Evolutionary conservation across 2,113 vertebrate species (phyloP).

Genomic region (Cyanoderma ruficeps): DNA sequence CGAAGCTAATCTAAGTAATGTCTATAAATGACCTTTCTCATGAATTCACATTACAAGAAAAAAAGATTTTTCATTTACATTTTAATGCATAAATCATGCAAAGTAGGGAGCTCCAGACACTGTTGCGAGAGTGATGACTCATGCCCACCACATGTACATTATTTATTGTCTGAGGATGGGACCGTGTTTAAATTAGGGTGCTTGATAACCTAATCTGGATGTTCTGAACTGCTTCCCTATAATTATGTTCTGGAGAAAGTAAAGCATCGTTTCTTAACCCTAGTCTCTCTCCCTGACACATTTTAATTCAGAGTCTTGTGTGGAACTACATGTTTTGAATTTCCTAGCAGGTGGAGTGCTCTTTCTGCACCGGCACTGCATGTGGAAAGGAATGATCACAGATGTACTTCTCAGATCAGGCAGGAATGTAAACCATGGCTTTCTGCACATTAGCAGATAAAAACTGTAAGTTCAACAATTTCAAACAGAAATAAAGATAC

Average conservation of each 20-base stretch:
- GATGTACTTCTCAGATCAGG: not conserved
- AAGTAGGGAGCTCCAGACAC: not conserved
- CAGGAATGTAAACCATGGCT: not conserved
- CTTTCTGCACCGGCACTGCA: not conserved
- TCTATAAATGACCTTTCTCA: not conserved
- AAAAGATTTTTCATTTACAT: not conserved
- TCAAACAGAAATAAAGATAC: not conserved
- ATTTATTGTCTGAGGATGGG: conserved; percentile 33
- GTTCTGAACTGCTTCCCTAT: not conserved
- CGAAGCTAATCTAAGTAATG: not conserved
- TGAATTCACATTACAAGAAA: not conserved
- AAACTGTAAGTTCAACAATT: not conserved
- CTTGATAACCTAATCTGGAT: not conserved
- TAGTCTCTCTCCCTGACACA: not conserved
- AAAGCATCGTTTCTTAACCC: not conserved
- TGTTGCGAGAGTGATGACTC: conserved; percentile 14
- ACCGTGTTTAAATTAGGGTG: not conserved
- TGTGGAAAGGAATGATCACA: not conserved
- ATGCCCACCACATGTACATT: conserved; percentile 1
- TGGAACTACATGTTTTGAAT: not conserved
- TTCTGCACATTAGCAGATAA: not conserved
- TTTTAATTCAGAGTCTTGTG: not conserved
- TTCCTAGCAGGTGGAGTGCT: not conserved
- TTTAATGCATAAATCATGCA: not conserved
- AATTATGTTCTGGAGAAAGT: not conserved